Evolutionary conservation across 2,113 vertebrate genomes (phyloP).

Genomic region (Baryphthengus martii): DNA sequence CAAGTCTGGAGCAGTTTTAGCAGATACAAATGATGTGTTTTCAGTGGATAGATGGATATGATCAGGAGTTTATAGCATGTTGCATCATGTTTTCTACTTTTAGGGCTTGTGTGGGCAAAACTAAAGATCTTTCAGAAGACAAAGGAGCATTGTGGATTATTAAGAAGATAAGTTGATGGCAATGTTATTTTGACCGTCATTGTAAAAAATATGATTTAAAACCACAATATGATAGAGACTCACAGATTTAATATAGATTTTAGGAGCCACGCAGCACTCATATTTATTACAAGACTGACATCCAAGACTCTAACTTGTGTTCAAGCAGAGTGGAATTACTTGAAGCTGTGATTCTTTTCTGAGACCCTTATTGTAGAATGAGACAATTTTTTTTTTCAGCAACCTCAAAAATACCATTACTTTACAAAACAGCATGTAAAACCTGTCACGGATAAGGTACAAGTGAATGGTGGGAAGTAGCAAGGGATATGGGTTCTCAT

Average conservation of each 20-base stretch:
- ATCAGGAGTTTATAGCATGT: neutral
- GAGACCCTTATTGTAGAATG: neutral
- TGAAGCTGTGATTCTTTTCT: neutral
- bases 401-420: neutral
- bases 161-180: constrained; percentile 40
- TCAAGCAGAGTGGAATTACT: neutral
- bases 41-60: neutral
- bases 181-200: neutral
- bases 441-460: neutral
- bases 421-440: neutral
- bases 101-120: constrained; percentile 1
- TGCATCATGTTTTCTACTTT: constrained; percentile 22
- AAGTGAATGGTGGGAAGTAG: neutral
- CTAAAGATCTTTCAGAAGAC: constrained; percentile 24
- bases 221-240: neutral
- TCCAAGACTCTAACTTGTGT: neutral
- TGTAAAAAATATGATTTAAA: constrained; percentile 46
- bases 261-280: neutral
- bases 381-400: neutral
- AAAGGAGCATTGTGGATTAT: constrained; percentile 36
- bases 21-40: neutral
- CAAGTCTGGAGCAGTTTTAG: neutral
- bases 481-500: neutral
- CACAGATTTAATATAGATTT: constrained; percentile 62
- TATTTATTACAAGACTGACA: neutral